These are phyloP conservation scores for Ips typographus DNA, from an alignment of 1,140 invertebrate genomes.

Conservation along the genomic window DNA sequence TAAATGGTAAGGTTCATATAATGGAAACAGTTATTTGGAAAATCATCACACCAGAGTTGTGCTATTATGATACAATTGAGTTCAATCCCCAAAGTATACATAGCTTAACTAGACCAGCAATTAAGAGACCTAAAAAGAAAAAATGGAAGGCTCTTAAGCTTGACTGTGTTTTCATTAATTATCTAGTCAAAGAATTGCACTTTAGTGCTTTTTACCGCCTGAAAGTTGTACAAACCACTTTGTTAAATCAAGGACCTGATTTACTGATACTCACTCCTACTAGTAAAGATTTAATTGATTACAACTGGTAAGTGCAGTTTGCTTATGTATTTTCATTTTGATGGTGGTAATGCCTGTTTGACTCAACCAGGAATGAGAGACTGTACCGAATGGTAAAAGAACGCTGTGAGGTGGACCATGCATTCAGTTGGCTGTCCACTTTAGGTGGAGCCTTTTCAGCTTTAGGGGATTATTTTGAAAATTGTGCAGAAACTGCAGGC, in stretches of 20 bases:
- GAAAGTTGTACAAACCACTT: background rate
- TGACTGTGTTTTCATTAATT: conserved; percentile 43
- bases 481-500: conserved; percentile 83
- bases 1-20: background rate
- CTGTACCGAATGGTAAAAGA: conserved; percentile 57
- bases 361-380: conserved; percentile 38
- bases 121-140: background rate
- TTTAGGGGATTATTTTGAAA: conserved; percentile 78
- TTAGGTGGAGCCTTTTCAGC: conserved; percentile 93
- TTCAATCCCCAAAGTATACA: background rate
- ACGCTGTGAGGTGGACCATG: conserved; percentile 75
- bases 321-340: background rate
- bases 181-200: conserved; percentile 42
- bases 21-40: conserved; percentile 3
- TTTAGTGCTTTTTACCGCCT: conserved; percentile 34
- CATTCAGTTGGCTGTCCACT: conserved; percentile 94
- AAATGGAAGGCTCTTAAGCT: conserved; percentile 17
- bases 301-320: conserved; percentile 59
- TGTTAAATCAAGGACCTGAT: conserved; percentile 6
- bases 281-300: conserved; percentile 65
- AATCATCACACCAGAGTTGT: conserved; percentile 9
- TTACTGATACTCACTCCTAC: conserved; percentile 56
- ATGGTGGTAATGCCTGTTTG: background rate
- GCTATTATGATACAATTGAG: conserved; percentile 19
- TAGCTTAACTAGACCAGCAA: too few species aligned